phyloP scores from a whole-genome alignment of 2,888 invertebrate genomes.

The Hypena proboscidalis region DNA sequence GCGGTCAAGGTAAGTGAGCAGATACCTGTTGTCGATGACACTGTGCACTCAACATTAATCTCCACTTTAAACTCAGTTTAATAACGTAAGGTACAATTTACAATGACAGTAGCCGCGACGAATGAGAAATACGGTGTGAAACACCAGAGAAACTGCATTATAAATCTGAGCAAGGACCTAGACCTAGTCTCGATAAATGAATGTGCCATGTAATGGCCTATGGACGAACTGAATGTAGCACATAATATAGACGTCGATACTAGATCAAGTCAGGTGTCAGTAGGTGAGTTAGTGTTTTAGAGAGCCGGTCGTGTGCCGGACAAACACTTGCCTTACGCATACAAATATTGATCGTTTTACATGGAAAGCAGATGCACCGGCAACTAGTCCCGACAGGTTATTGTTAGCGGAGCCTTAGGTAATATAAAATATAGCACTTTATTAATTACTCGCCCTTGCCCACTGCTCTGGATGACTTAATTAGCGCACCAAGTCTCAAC shows the following conservation, averaged over 20 bases:
- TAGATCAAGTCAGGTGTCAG: conserved; percentile 5
- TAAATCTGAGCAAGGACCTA: conserved; percentile 49
- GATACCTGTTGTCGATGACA: conserved; percentile 69
- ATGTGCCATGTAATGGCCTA: conserved; percentile 28
- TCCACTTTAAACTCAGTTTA: conserved; percentile 56
- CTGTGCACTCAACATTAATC: conserved; percentile 66
- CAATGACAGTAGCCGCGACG: conserved; percentile 30
- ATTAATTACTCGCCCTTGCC: conserved; percentile 11
- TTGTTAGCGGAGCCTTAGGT: conserved; percentile 13
- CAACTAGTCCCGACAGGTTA: conserved; percentile 27
- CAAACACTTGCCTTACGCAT: conserved; percentile 27
- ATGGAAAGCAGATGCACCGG: conserved; percentile 34
- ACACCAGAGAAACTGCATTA: conserved; percentile 45
- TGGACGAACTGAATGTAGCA: conserved; percentile 12
- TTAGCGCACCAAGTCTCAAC: no score
- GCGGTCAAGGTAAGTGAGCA: conserved; percentile 81
- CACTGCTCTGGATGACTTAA: no score
- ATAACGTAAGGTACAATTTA: conserved; percentile 56
- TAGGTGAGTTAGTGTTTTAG: neutral
- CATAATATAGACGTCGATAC: conserved; percentile 8
- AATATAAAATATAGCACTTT: conserved; percentile 17
- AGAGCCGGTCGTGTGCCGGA: neutral
- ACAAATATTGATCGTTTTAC: conserved; percentile 31
- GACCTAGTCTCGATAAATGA: conserved; percentile 47
- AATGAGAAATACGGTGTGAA: conserved; percentile 43